A percentile compares a stretch with the other conserved stretches of the same genome.
Evolutionary conservation across 30 jellyfish, hydroid and myxozoan species (phyloP).

Genomic region (Catostylus mosaicus): DNA sequence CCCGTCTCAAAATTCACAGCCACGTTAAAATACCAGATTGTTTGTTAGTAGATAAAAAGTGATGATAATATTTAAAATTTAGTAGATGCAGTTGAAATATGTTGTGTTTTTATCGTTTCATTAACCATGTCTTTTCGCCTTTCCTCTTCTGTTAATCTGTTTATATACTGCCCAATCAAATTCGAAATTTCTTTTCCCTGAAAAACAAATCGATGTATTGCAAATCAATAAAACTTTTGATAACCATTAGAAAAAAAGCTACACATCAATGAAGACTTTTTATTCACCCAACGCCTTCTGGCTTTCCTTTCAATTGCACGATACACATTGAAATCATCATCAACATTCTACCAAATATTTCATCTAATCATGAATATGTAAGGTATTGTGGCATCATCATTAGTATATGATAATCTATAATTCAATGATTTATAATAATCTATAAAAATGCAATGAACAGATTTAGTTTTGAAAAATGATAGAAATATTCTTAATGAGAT

Average conservation of each 20-base stretch:
- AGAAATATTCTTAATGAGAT: background rate
- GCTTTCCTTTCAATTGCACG: too few species aligned
- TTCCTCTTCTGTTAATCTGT: constrained; percentile 61
- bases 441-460: background rate
- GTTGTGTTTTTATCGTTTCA: constrained; percentile 47
- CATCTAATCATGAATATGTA: too few species aligned
- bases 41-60: background rate
- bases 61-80: constrained; percentile 14
- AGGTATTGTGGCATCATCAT: too few species aligned
- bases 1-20: too few species aligned
- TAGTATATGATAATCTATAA: too few species aligned
- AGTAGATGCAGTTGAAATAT: constrained; percentile 54
- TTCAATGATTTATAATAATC: too few species aligned
- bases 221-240: background rate
- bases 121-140: constrained; percentile 50
- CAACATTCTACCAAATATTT: too few species aligned
- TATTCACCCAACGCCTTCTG: background rate
- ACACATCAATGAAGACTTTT: background rate
- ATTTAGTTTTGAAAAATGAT: background rate
- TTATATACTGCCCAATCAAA: constrained; percentile 79
- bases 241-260: background rate
- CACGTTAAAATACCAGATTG: too few species aligned
- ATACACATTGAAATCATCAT: too few species aligned
- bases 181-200: constrained; percentile 94
- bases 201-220: background rate